A percentile compares a stretch with the other conserved stretches of the same genome.
Conservation (phyloP, 2,113 vertebrate species). For the Mirounga angustirostris region DNA sequence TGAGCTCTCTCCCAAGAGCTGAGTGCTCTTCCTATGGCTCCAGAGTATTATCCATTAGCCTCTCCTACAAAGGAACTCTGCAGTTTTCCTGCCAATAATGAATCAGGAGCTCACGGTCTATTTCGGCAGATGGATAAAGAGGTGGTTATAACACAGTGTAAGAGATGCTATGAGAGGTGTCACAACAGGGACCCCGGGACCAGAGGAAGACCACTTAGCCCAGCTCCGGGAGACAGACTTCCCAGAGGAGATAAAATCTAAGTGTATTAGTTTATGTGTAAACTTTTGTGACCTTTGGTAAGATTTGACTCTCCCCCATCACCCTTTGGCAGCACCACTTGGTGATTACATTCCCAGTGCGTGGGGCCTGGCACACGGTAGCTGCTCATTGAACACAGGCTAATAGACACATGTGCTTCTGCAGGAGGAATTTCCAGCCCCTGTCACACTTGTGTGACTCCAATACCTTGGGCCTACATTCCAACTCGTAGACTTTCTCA, state of each 20-base stretch:
- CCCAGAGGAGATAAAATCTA: not conserved
- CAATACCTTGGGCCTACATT: not conserved
- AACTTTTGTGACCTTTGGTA: not conserved
- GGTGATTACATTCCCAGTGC: not conserved
- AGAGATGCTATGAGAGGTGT: not conserved
- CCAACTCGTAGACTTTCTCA: not conserved
- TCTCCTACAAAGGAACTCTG: not conserved
- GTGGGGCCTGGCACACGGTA: not conserved
- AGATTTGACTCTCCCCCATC: not conserved
- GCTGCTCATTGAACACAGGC: not conserved
- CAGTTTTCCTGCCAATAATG: not conserved
- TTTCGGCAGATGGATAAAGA: not conserved
- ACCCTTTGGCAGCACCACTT: not conserved
- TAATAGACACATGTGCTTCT: not conserved
- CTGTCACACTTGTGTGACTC: not conserved
- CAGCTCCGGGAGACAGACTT: not conserved
- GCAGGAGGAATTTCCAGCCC: not conserved
- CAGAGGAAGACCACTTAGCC: not conserved
- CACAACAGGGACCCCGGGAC: not conserved
- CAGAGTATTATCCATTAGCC: too few species aligned
- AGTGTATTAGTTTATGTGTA: not conserved
- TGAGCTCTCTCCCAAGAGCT: not conserved
- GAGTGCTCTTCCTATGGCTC: not conserved
- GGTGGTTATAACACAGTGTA: not conserved
- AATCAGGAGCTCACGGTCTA: not conserved